Conservation (phyloP, 92 coral and sea anemone species). For the Parazoanthus darwini region DNA sequence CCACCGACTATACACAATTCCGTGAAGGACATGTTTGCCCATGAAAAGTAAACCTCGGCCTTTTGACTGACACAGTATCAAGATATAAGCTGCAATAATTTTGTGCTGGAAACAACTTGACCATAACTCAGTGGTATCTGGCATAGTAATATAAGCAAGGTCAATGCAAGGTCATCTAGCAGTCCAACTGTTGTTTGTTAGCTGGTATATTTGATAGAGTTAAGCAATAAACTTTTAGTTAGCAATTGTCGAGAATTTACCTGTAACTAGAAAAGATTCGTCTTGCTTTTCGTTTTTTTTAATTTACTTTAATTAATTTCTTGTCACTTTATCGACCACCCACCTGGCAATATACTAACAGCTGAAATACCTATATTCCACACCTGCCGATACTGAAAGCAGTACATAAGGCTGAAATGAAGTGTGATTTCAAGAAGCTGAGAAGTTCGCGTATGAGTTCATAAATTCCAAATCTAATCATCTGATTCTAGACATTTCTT, state of each 20-base stretch:
- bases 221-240: not conserved
- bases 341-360: not conserved
- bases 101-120: not conserved
- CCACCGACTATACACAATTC: not conserved
- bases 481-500: not conserved
- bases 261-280: not conserved
- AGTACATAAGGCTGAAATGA: not conserved
- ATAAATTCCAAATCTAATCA: no score
- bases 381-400: not conserved
- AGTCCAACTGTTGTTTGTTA: not conserved
- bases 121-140: no score
- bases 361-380: not conserved
- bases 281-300: not conserved
- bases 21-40: not conserved
- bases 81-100: not conserved
- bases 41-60: not conserved
- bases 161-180: no score
- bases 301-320: no score
- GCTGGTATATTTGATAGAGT: not conserved
- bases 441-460: not conserved
- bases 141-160: not conserved
- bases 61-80: not conserved
- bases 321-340: not conserved
- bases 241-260: not conserved
- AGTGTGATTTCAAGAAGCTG: not conserved